phyloP scores from a whole-genome alignment of 2,888 invertebrate species.

The Eupithecia abbreviata region DNA sequence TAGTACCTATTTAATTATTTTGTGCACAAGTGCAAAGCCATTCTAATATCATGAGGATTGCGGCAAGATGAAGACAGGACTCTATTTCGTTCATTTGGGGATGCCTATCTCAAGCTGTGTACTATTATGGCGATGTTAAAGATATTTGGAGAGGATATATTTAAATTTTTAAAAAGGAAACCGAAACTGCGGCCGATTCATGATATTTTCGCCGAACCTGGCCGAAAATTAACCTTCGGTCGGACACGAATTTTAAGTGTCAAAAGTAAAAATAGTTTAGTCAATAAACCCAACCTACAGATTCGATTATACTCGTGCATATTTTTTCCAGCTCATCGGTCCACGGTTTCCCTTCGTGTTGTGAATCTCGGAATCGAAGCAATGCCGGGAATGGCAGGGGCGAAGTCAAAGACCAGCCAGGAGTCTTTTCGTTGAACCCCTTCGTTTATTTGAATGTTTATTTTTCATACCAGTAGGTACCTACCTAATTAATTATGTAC shows the following conservation, averaged over 20 bases:
- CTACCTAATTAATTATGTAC: background rate
- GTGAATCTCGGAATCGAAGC: slow-evolving; percentile 65
- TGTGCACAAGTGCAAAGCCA: background rate
- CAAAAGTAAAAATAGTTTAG: background rate
- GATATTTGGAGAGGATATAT: no score
- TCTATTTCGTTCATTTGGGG: background rate
- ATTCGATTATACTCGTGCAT: background rate
- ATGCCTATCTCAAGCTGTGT: no score
- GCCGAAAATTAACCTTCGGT: no score
- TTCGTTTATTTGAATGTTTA: background rate
- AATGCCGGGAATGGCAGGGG: background rate
- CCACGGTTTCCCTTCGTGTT: slow-evolving; percentile 73
- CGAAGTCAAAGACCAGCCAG: background rate
- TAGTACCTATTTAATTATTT: background rate
- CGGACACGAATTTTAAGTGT: background rate
- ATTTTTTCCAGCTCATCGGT: slow-evolving; percentile 62
- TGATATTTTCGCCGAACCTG: no score
- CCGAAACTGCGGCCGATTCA: no score
- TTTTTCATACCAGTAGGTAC: background rate
- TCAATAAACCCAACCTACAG: background rate
- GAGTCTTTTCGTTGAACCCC: background rate
- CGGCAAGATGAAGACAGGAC: background rate
- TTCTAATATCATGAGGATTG: background rate
- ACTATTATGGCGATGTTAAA: no score
- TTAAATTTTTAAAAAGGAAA: no score